Conservation (phyloP, 1,140 invertebrate genomes). For the Teleopsis dalmanni region DNA sequence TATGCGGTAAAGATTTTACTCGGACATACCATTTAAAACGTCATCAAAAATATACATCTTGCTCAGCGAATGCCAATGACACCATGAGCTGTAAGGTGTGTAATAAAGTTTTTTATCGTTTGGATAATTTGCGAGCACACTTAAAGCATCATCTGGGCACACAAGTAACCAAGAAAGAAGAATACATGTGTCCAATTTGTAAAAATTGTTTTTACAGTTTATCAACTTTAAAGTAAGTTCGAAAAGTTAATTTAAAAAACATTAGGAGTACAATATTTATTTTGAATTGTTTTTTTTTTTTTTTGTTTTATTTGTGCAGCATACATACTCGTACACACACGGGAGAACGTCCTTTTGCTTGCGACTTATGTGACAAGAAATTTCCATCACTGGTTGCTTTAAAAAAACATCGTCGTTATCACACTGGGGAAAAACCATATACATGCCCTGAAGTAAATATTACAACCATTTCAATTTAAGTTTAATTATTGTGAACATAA, state of each 20-base stretch:
- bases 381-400: slow-evolving; percentile 65
- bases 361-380: slow-evolving; percentile 56
- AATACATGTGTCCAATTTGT: slow-evolving; percentile 58
- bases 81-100: slow-evolving; percentile 55
- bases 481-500: too few species aligned
- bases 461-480: too few species aligned
- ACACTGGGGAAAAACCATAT: slow-evolving; percentile 73
- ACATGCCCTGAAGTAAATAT: slow-evolving; percentile 56
- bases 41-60: slow-evolving; percentile 65
- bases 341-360: slow-evolving; percentile 47
- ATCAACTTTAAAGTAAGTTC: slow-evolving; percentile 50
- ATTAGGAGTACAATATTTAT: too few species aligned
- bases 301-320: slow-evolving; percentile 22
- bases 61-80: slow-evolving; percentile 51
- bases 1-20: slow-evolving; percentile 61
- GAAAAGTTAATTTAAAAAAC: background rate
- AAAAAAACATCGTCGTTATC: slow-evolving; percentile 70
- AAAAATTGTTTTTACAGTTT: slow-evolving; percentile 62
- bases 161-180: slow-evolving; percentile 56
- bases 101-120: slow-evolving; percentile 61
- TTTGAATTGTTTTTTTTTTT: slow-evolving; percentile 3
- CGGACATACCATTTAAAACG: slow-evolving; percentile 68
- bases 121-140: slow-evolving; percentile 70
- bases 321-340: slow-evolving; percentile 66
- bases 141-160: slow-evolving; percentile 63